Percentiles rank a stretch among this genome's conserved stretches.
Conservation (phyloP, 2,113 vertebrate genomes). For the Tetraodon nigroviridis region DNA sequence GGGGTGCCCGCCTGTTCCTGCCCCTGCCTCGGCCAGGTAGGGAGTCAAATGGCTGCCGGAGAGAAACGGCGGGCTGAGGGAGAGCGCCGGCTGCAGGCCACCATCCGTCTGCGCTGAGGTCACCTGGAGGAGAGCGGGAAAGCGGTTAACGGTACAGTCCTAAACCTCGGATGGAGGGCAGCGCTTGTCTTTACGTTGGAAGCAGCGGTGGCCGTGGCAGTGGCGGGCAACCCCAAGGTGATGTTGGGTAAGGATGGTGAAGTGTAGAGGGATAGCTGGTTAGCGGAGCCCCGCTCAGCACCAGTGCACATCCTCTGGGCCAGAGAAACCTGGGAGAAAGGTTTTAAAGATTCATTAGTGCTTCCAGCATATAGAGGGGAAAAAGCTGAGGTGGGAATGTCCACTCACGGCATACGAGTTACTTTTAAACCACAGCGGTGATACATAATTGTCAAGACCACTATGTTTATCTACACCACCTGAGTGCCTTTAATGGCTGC, state of each 20-base stretch:
- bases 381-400: neutral
- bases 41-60: slow-evolving; percentile 83
- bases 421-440: slow-evolving; percentile 3
- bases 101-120: slow-evolving; percentile 80
- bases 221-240: slow-evolving; percentile 88
- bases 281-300: slow-evolving; percentile 77
- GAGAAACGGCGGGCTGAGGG: slow-evolving; percentile 78
- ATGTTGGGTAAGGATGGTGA: slow-evolving; percentile 95
- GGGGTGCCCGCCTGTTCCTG: slow-evolving; percentile 74
- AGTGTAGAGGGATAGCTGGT: slow-evolving; percentile 88
- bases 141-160: neutral
- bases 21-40: slow-evolving; percentile 75
- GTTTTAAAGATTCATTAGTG: slow-evolving; percentile 41
- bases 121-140: slow-evolving; percentile 64
- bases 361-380: neutral
- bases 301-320: slow-evolving; percentile 81
- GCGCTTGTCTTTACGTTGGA: slow-evolving; percentile 60
- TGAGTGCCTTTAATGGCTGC: slow-evolving; percentile 50
- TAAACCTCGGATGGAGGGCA: neutral
- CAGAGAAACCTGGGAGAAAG: slow-evolving; percentile 75
- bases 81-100: slow-evolving; percentile 81
- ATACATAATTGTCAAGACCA: slow-evolving; percentile 17
- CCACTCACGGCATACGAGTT: slow-evolving; percentile 10
- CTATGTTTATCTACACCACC: slow-evolving; percentile 42
- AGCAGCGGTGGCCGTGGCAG: slow-evolving; percentile 66